Evolutionary conservation across 1,140 invertebrate species (phyloP), one percentile per base, ranked within the genome.

Genomic region (Trichonephila inaurata): DNA sequence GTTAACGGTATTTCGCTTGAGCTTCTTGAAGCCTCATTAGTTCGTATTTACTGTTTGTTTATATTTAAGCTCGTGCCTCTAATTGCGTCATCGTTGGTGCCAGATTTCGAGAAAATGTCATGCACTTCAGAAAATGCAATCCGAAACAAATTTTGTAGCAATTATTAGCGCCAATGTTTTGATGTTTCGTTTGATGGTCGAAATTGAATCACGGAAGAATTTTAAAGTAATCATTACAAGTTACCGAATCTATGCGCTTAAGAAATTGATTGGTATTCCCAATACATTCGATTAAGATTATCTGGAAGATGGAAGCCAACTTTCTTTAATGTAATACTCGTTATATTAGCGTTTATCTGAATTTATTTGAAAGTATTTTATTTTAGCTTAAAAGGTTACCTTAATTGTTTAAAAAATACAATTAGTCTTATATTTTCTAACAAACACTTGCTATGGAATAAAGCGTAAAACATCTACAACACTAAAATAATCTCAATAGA

Each of bases 21-120:
- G 72, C 33, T 28, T 85, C 51, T 24, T n/a, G 44, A 61, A 60
- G n/a, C 83, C 83, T 85, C 83, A 85, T 85, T 51, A 85, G 83
- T 61, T 61, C 21, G 21, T 61, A 60, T 85, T 85, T 60, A 85
- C 83, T 24, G 44, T 85, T 85, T 85, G 83, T 85, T 85, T 85
- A 85, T 12, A 12, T 85, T 60, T 60, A 28, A 61, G 83, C 58
- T 58, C 83, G 51, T 21, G 83, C 12, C 16, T 60, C 58, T 85
- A 85, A 85, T 85, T 85, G 58, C 58, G 58, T 61, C 61, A 85
- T 61, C 83, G 58, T 85, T 28, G n/a, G n/a, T 24, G 44, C 8
- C 10, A 61, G 61, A 24, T 16, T 77, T 33, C 28, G 4, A 8
- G 72, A 16, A 19, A 12, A 33, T 40, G 72, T 12, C 16, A 40